Evolutionary conservation across 2,113 vertebrate genomes (phyloP).

Genomic region (Dolichotis patagonum): DNA sequence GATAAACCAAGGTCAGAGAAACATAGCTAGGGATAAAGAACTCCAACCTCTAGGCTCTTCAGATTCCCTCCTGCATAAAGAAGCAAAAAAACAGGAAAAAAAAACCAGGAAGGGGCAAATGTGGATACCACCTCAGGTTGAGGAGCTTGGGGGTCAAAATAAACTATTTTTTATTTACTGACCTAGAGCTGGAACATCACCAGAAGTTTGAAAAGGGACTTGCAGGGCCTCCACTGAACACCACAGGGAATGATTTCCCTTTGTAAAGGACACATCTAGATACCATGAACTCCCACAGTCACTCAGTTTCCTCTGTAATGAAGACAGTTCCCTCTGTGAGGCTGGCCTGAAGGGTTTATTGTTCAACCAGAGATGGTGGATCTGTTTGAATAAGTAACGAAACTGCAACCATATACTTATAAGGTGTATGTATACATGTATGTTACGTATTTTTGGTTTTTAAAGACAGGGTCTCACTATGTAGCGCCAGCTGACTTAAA

Average conservation of each 20-base stretch:
- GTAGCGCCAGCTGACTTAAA: neutral
- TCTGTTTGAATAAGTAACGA: slow-evolving; percentile 13
- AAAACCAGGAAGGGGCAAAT: neutral
- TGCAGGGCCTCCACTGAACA: neutral
- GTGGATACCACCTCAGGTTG: neutral
- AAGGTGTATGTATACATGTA: neutral
- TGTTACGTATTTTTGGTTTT: neutral
- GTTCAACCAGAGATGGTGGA: neutral
- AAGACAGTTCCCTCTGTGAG: neutral
- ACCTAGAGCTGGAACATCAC: neutral
- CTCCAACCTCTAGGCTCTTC: neutral
- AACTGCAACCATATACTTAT: neutral
- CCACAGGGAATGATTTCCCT: neutral
- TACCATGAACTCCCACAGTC: neutral
- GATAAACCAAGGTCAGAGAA: neutral
- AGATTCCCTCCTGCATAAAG: neutral
- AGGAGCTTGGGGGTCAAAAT: neutral
- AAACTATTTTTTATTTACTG: slow-evolving; percentile 35
- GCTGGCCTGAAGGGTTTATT: neutral
- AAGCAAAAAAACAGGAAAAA: slow-evolving; percentile 31
- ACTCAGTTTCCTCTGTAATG: neutral
- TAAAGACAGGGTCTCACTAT: neutral
- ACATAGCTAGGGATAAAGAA: neutral
- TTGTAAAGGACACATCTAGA: neutral
- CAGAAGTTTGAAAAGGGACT: slow-evolving; percentile 9